phyloP scores from a whole-genome alignment of 2,888 invertebrate genomes.

The Digitonthophagus gazella region DNA sequence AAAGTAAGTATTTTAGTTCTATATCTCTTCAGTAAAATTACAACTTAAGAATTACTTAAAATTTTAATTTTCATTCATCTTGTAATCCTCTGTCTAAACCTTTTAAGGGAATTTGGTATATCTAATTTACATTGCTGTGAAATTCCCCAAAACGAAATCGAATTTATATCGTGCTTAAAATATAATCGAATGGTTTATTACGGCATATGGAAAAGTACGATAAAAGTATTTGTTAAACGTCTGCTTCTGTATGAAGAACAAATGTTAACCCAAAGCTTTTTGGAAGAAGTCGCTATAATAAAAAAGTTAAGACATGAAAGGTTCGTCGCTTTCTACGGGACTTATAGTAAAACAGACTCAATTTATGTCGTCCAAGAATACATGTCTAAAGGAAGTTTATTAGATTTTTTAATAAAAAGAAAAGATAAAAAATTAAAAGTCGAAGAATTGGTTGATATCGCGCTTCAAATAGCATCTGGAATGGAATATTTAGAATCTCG shows the following conservation, averaged over 20 bases:
- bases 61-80: no score
- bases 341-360: constrained; percentile 69
- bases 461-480: constrained; percentile 91
- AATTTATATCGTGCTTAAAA: constrained; percentile 83
- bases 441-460: constrained; percentile 91
- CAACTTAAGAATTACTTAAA: constrained; percentile 96
- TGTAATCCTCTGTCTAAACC: no score
- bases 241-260: constrained; percentile 89
- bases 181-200: constrained; percentile 97
- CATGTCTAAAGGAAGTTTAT: constrained; percentile 93
- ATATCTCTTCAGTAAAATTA: constrained; percentile 96
- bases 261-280: constrained; percentile 97
- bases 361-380: constrained; percentile 70
- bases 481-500: constrained; percentile 94
- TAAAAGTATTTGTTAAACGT: constrained; percentile 97
- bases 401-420: constrained; percentile 88
- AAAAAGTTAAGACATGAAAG: constrained; percentile 96
- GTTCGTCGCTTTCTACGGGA: constrained; percentile 67
- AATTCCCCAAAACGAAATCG: constrained; percentile 85
- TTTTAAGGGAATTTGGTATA: constrained; percentile 96
- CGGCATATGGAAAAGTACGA: constrained; percentile 93
- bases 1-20: constrained; percentile 88
- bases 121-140: constrained; percentile 96
- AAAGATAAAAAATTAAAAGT: constrained; percentile 85
- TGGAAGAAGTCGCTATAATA: constrained; percentile 98